phyloP scores from a whole-genome alignment of 2,113 vertebrate genomes.

The Colistium nudipinnis region DNA sequence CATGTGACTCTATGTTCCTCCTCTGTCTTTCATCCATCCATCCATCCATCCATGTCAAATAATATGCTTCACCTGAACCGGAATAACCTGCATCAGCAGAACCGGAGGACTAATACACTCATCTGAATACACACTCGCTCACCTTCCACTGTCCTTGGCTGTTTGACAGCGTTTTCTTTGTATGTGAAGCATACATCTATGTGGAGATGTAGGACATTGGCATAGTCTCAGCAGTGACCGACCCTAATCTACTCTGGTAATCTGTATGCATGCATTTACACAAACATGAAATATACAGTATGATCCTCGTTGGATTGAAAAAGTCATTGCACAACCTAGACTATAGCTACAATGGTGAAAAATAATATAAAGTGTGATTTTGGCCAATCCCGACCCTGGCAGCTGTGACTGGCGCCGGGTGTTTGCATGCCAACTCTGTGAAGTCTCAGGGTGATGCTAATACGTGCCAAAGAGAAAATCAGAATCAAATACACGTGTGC shows the following conservation, averaged over 20 bases:
- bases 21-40: conserved; percentile 24
- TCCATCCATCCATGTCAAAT: conserved; percentile 38
- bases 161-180: conserved; percentile 12
- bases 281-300: background rate
- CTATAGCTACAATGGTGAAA: background rate
- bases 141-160: conserved; percentile 48
- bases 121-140: conserved; percentile 3
- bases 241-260: conserved; percentile 11
- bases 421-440: conserved; percentile 1
- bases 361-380: background rate
- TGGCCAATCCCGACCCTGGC: background rate
- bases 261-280: conserved; percentile 7
- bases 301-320: background rate
- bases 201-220: conserved; percentile 11
- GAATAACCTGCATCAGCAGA: conserved; percentile 57
- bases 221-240: conserved; percentile 17
- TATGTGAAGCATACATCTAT: conserved; percentile 8
- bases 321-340: background rate
- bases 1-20: conserved; percentile 40
- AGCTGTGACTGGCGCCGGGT: conserved; percentile 4
- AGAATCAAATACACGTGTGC: conserved; percentile 11
- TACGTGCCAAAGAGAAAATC: conserved; percentile 28
- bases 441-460: conserved; percentile 13
- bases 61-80: conserved; percentile 22
- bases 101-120: background rate